Evolutionary conservation across 2,888 invertebrate genomes (phyloP).

Genomic region (Archaeoteleia sp.): DNA sequence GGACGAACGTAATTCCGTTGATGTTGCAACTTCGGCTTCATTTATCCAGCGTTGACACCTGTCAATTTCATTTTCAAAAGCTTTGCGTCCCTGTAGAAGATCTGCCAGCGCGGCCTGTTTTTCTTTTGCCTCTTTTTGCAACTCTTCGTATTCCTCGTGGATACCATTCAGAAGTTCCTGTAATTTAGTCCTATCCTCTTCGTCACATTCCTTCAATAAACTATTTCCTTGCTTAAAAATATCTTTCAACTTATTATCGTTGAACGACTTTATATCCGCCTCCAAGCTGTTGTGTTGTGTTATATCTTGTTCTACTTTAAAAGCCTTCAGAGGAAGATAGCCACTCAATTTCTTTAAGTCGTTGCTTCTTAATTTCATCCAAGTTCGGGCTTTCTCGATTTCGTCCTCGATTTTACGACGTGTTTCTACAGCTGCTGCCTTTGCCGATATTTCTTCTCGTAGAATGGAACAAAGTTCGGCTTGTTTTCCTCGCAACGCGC

Average conservation of each 20-base stretch:
- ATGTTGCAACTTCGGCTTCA: constrained; percentile 91
- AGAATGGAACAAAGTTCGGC: constrained; percentile 83
- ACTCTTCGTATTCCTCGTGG: constrained; percentile 82
- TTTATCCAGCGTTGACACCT: constrained; percentile 92
- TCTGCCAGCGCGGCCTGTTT: constrained; percentile 84
- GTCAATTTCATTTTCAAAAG: constrained; percentile 88
- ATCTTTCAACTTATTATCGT: constrained; percentile 84
- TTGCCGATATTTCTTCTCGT: constrained; percentile 84
- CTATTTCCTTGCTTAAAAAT: constrained; percentile 85
- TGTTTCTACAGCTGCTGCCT: constrained; percentile 81
- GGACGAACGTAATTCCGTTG: constrained; percentile 86
- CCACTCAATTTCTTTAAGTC: constrained; percentile 86
- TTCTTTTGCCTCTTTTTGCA: constrained; percentile 84
- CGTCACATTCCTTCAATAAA: constrained; percentile 88
- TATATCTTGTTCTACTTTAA: constrained; percentile 89
- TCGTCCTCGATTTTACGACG: constrained; percentile 86
- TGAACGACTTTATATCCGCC: constrained; percentile 85
- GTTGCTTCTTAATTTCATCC: constrained; percentile 86
- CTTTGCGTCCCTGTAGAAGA: constrained; percentile 84
- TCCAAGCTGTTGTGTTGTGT: constrained; percentile 85
- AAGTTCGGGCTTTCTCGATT: constrained; percentile 85
- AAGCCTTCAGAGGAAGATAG: constrained; percentile 86
- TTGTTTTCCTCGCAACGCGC: constrained; percentile 84
- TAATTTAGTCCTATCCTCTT: constrained; percentile 80
- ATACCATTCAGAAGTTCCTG: constrained; percentile 83